Evolutionary conservation across 53 echinoderm and acorn worm species (phyloP).

Genomic region (Patiria pectinifera): DNA sequence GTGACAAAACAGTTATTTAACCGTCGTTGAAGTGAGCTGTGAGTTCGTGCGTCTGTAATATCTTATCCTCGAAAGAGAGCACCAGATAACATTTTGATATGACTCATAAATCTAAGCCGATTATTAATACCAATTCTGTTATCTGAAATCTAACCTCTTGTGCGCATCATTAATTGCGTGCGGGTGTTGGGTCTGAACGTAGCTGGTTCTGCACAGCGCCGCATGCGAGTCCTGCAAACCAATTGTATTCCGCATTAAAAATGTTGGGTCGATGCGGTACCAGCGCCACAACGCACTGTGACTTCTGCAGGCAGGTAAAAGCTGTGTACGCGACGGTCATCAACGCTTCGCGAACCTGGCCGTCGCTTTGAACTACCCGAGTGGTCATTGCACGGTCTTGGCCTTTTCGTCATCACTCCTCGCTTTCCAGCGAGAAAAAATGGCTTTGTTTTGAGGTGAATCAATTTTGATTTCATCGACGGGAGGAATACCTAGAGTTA

Average conservation of each 20-base stretch:
- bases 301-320: neutral
- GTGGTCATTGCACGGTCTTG: neutral
- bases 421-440: neutral
- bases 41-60: neutral
- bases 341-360: neutral
- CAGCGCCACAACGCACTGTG: slow-evolving; percentile 12
- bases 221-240: neutral
- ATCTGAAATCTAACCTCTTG: neutral
- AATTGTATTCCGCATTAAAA: slow-evolving; percentile 17
- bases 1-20: no score
- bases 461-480: neutral
- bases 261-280: slow-evolving; percentile 9
- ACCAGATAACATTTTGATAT: slow-evolving; percentile 7
- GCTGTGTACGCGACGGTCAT: neutral
- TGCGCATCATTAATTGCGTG: neutral
- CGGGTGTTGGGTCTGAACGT: neutral
- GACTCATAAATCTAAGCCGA: slow-evolving; percentile 44
- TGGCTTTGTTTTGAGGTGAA: neutral
- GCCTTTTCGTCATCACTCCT: neutral
- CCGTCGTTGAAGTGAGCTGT: no score
- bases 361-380: neutral
- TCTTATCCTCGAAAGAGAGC: neutral
- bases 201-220: neutral
- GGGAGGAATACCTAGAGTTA: neutral
- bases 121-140: slow-evolving; percentile 29